Base-by-base conservation (phyloP, 2,113 vertebrate species). In the Lanius ludovicianus region DNA sequence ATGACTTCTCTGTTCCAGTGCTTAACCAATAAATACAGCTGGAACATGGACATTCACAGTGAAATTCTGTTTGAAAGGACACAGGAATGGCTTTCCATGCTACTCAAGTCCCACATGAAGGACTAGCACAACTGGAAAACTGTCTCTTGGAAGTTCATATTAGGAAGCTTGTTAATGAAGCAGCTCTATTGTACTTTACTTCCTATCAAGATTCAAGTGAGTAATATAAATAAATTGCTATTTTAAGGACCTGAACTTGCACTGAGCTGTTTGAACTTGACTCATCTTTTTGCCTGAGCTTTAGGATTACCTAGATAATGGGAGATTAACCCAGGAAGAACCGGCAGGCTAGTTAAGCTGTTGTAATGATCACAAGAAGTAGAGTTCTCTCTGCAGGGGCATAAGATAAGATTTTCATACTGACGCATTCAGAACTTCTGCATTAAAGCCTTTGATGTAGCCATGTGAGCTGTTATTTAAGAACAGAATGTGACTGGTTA, bases 261-360 rank as follows among this genome's bases (percentile, higher is more conserved):
- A 49, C 31, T 47, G 56, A 80, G 76, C 79, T 77, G 37, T 67
- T 77, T 41, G 64, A 74, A 83, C 75, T 74, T 88, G 68, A 77
- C 28, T 80, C 46, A 84, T 79, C 60, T 80, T 93, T 90, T 88
- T 74, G 28, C 44, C 83, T n/a, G 47, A 88, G 56, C 75, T 84
- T 86, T 57, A 84, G 70, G 82, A 94, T 82, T 56, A 73, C 6
- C 63, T 50, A 57, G 31, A 47, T 70, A 90, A 87, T 56, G 53
- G 78, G 76, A 90, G 88, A 88, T 94, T 90, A 95, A 95, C 50
- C 82, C 71, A 74, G 76, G 59, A 63, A 83, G 75, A 84, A 83
- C 3, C 6, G 6, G 53, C 39, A 30, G 75, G 49, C 63, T 73
- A 24, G 84, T 87, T 95, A 91, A 94, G 71, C 76, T 59, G 35